Percentiles rank a stretch among this genome's conserved stretches.
Conservation (phyloP, 2,113 vertebrate species). For the Mormoops blainvillei region DNA sequence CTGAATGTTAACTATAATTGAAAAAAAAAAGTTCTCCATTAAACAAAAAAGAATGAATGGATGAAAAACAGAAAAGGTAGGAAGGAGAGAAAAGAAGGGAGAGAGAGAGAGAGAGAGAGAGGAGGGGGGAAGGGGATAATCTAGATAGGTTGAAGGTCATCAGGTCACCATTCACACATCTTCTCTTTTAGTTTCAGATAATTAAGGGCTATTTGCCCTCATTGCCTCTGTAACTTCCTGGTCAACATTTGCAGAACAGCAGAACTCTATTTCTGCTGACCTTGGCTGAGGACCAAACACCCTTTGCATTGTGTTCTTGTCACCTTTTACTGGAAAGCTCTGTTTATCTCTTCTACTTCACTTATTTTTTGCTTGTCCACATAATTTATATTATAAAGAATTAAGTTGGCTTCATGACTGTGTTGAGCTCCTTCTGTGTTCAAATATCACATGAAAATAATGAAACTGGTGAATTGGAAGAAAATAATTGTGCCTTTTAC, state of each 20-base stretch:
- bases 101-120: too few relatives aligned
- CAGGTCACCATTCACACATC: not conserved
- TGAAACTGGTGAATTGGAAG: not conserved
- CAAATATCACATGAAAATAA: not conserved
- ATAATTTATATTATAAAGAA: not conserved
- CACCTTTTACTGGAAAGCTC: not conserved
- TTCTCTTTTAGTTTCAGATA: not conserved
- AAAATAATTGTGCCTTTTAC: not conserved
- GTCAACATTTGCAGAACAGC: not conserved
- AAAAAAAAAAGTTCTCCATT: not conserved
- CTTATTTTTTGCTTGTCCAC: not conserved
- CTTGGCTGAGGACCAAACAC: not conserved
- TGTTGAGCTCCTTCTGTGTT: not conserved
- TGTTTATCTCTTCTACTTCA: not conserved
- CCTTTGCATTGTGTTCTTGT: not conserved
- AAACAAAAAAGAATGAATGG: not conserved
- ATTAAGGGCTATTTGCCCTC: not conserved
- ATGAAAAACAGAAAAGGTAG: too few relatives aligned
- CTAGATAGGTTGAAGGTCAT: not conserved
- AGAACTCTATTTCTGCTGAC: not conserved
- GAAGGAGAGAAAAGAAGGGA: not conserved
- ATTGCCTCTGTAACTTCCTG: not conserved
- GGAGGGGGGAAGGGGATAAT: accelerated
- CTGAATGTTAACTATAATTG: not conserved
- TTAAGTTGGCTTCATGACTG: not conserved